phyloP scores from a whole-genome alignment of 1,140 invertebrate genomes.

The Drosophila burlai region DNA sequence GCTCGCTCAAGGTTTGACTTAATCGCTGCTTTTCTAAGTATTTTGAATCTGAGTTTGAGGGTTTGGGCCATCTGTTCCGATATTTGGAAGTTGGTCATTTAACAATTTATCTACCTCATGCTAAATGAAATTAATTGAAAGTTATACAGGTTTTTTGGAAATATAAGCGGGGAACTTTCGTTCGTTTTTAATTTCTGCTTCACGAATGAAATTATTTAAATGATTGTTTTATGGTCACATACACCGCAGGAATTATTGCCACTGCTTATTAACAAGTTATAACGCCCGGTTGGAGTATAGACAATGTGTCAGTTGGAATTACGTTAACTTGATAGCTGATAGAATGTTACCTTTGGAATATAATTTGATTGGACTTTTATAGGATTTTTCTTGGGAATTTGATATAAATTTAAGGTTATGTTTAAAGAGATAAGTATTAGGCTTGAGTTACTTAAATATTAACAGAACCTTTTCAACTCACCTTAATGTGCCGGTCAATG shows the following conservation, averaged over 20 bases:
- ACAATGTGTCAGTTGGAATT: slow-evolving; percentile 17
- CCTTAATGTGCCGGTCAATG: slow-evolving; percentile 95
- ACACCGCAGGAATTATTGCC: slow-evolving; percentile 12
- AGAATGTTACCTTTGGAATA: background rate
- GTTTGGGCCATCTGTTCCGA: slow-evolving; percentile 1
- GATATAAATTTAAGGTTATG: too few species aligned
- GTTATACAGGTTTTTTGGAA: slow-evolving; percentile 51
- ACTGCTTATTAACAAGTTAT: slow-evolving; percentile 15
- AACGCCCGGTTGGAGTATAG: slow-evolving; percentile 7
- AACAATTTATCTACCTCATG: slow-evolving; percentile 24
- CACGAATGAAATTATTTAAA: slow-evolving; percentile 11
- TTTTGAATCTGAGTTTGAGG: background rate
- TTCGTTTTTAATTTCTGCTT: slow-evolving; percentile 9
- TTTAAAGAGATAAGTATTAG: too few species aligned
- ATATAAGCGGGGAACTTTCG: slow-evolving; percentile 2
- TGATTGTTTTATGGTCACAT: slow-evolving; percentile 19
- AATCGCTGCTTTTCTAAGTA: slow-evolving; percentile 10
- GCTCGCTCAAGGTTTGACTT: slow-evolving; percentile 28
- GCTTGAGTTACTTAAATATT: too few species aligned
- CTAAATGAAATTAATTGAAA: slow-evolving; percentile 52
- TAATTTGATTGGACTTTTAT: background rate
- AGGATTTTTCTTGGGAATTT: too few species aligned
- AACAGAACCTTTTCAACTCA: slow-evolving; percentile 78
- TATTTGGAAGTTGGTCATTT: background rate
- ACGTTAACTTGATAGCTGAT: background rate